Evolutionary conservation across 2,888 invertebrate species (phyloP).

Genomic region (Branchellion lobata): DNA sequence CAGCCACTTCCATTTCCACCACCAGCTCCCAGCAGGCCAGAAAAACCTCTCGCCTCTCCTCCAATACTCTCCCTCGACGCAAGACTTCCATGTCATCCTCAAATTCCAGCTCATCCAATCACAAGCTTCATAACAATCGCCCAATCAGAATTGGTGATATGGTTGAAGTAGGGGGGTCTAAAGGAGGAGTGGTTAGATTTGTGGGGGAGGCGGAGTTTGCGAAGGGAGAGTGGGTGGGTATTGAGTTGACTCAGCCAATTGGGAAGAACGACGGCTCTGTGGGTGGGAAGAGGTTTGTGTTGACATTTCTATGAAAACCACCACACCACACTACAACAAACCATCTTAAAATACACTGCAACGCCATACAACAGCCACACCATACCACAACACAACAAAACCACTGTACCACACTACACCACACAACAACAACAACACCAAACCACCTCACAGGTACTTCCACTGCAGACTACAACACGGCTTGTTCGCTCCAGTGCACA

Average conservation of each 20-base stretch:
- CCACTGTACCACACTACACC: too few relatives aligned
- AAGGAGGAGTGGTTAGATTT: constrained; percentile 81
- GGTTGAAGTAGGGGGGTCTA: constrained; percentile 65
- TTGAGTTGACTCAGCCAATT: constrained; percentile 86
- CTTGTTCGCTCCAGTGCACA: constrained; percentile 85
- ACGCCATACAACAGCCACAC: too few relatives aligned
- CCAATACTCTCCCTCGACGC: constrained; percentile 11
- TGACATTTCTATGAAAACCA: too few relatives aligned
- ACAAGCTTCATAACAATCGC: neutral
- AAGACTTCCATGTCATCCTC: constrained; percentile 27
- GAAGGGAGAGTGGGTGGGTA: constrained; percentile 89
- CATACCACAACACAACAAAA: too few relatives aligned
- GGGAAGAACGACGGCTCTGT: constrained; percentile 87
- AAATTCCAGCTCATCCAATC: constrained; percentile 15
- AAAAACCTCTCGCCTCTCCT: neutral
- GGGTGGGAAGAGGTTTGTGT: constrained; percentile 68
- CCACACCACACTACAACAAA: too few relatives aligned
- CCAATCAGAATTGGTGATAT: constrained; percentile 56
- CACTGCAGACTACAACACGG: constrained; percentile 86
- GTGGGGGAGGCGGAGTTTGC: constrained; percentile 88
- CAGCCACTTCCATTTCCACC: neutral
- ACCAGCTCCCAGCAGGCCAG: neutral
- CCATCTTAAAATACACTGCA: too few relatives aligned
- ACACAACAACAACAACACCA: too few relatives aligned
- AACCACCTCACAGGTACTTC: constrained; percentile 75